Base-by-base conservation (phyloP, 2,797 vertebrate genomes). In the Rousettus madagascariensis region DNA sequence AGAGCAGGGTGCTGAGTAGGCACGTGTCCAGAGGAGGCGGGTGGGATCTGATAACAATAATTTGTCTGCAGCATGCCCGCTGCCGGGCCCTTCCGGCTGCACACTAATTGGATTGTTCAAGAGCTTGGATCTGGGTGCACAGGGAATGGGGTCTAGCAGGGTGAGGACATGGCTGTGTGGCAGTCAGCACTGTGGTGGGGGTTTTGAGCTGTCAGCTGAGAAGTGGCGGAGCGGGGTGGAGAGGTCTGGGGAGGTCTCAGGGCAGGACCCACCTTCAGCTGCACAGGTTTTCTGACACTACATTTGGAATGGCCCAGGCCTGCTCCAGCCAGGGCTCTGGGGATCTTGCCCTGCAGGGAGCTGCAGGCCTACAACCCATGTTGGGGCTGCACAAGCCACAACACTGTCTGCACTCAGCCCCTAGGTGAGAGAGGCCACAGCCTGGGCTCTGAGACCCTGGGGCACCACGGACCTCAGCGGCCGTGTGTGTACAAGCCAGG, bases 21-120 rank as follows among this genome's bases (percentile, higher is more conserved):
- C 94, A 49, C 69, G 75, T 66, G 11, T 80, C 94, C 86, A 93
- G 74, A 12, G 53, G 13, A 86, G 95, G 91, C 93, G 90, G 95
- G 95, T 3, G 79, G 89, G 79, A 15, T 30, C 91, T 93, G 36
- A 82, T 97, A 77, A 96, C 95, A 93, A 85, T 96, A 91, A 97
- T 97, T 97, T 97, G 94, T 96, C 80, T 80, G 2, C 3, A 4
- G 46, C 36, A 86, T 86, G 87, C 93, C 63, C 80, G 57, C 65
- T 8, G 28, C 24, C 0, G 0, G 43, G 69, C 33, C 46, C 57
- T 63, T 53, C 55, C 24, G 68, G 74, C 74, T 57, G 87, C n/a
- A 11, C 2, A 79, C 83, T 97, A 95, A 96, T 97, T 96, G 94
- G 43, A 61, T 61, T 0, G 59, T 90, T 74, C 57, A 22, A 46